phyloP scores from a whole-genome alignment of 30 jellyfish, hydroid and myxozoan species.

The Pseudorhiza aurosa region DNA sequence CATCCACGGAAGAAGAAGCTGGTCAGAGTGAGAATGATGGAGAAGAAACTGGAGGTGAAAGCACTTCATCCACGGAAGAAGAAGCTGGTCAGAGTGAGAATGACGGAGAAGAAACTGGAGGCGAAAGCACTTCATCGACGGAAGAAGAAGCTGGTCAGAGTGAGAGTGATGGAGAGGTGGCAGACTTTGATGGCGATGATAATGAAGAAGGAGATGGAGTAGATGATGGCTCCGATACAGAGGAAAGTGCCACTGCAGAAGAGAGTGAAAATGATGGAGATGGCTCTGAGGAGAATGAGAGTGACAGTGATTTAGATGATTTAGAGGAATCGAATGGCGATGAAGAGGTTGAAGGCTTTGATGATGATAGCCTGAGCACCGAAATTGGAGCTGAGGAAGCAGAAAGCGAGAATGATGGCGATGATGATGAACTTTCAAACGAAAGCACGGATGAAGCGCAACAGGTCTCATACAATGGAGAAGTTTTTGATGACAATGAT shows the following conservation, averaged over 20 bases:
- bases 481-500: slow-evolving; percentile 1
- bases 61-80: not conserved
- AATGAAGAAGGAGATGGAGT: slow-evolving; percentile 4
- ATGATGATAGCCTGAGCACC: not conserved
- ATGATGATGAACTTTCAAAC: not conserved
- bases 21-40: not conserved
- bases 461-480: not conserved
- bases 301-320: slow-evolving; percentile 3
- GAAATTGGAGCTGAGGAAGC: slow-evolving; percentile 23
- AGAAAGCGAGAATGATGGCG: slow-evolving; percentile 1
- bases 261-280: slow-evolving; percentile 1
- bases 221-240: not conserved
- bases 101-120: slow-evolving; percentile 1
- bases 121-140: not conserved
- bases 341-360: not conserved
- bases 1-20: not conserved
- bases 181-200: not conserved
- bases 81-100: not conserved
- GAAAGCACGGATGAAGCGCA: slow-evolving; percentile 13
- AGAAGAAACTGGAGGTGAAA: not conserved
- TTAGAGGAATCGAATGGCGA: not conserved
- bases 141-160: not conserved
- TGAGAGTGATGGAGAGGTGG: not conserved
- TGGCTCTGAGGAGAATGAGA: not conserved
- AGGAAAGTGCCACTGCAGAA: slow-evolving; percentile 3